Base-by-base conservation (phyloP, 2,888 invertebrate genomes). In the Drosophila nr. fundita region DNA sequence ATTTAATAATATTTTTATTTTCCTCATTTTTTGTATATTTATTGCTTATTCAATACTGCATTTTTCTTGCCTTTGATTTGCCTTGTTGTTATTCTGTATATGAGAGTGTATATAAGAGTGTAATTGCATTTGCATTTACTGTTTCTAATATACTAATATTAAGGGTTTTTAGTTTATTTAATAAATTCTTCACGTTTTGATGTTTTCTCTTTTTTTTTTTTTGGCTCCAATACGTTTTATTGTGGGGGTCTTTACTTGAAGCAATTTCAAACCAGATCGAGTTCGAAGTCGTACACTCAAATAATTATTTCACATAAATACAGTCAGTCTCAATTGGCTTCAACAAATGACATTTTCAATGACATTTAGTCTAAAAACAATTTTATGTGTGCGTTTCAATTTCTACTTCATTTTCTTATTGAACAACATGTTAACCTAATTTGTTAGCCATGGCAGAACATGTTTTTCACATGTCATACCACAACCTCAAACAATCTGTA, bases 261-360 rank as follows among this genome's bases (percentile, higher is more conserved):
- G 78, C 78, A 75, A 69, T 75, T 76, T 78, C 80, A 79, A 83
- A 76, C 78, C 80, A 83, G 68, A 29, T 65, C 66, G 77, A 70
- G 58, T 74, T 65, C 54, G 36, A 70, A 65, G 49, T 54, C 48
- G 48, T 61, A 69, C 74, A 58, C 67, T 67, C 78, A 72, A 83
- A 78, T 68, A 78, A 80, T 71, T 63, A 61, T 66, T 87, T 85
- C 86, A 86, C 88, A 88, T 86, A 85, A 89, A 87, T 87, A 85
- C 87, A 87, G 80, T 87, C 87, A 89, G 87, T 87, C 87, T 87
- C 87, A 89, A 87, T 85, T 87, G 83, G 87, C 83, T 87, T 87
- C 68, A 83, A 83, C 82, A 74, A 86, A 88, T 89, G 87, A 82
- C 87, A 87, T 87, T 89, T 80, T 75, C 64, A 87, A 87, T 87